Base-by-base conservation (phyloP, 2,888 invertebrate genomes). In the Aphidoletes aphidimyza region DNA sequence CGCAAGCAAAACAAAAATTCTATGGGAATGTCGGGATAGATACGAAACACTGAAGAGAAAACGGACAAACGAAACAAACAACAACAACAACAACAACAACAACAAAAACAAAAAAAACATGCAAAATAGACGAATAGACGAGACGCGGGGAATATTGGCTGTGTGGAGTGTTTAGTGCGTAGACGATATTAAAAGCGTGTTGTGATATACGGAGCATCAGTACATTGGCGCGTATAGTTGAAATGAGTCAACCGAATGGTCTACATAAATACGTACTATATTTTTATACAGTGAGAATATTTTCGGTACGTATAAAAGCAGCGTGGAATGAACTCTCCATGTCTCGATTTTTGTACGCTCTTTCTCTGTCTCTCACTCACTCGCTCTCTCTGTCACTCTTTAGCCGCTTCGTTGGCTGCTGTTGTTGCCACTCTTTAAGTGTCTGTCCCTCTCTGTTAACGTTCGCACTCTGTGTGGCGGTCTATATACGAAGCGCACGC, bases 211-310 rank as follows among this genome's bases (percentile, higher is more conserved):
- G 11, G n/a, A 54, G n/a, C n/a, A 8, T 54, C 54, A 54, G 54
- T 69, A 69, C 69, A 69, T 30, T 69, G 69, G 69, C 69, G 14
- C 14, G 30, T 69, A 11, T 69, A 0, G 69, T 69, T 30, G 26
- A 69, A 69, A 69, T 69, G 69, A 69, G 69, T 69, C 69, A 69
- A 69, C 69, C 34, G 69, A 69, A 69, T 69, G 69, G 69, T 69
- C 30, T 69, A 34, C 34, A 54, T 54, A 54, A 54, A 54, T 3
- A 69, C 34, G 69, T 69, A 69, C 69, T 69, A 69, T 69, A 69
- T 69, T 69, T 69, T 69, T 30, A 69, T 69, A 69, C 69, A 69
- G 17, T 34, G 69, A 30, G 69, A 30, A 69, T 69, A 69, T 69
- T 69, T 69, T 69, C 14, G 69, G 69, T 69, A 14, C 14, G 69